These are phyloP conservation scores for Notocelia uddmanniana DNA, from an alignment of 2,888 invertebrate species.

Conservation along the genomic window DNA sequence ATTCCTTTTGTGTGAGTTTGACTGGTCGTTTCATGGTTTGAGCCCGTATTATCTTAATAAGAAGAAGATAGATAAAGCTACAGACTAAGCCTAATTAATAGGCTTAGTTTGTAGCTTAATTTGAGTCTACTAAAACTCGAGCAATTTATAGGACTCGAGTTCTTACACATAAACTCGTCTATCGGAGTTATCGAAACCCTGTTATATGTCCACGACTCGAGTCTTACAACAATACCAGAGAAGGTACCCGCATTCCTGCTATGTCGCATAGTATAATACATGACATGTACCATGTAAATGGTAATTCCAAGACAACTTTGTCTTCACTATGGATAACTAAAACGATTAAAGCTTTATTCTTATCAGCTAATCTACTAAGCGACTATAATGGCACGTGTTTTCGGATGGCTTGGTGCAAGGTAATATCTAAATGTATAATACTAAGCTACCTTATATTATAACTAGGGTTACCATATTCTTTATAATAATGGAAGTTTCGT, in stretches of 20 bases:
- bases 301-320: neutral
- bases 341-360: constrained; percentile 54
- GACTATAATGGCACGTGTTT: constrained; percentile 62
- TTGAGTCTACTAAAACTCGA: too few relatives aligned
- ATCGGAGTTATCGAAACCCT: too few relatives aligned
- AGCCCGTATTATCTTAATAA: too few relatives aligned
- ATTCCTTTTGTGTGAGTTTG: too few relatives aligned
- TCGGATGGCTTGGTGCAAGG: constrained; percentile 65
- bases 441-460: constrained; percentile 10
- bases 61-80: too few relatives aligned
- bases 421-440: constrained; percentile 18
- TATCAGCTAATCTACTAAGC: constrained; percentile 54
- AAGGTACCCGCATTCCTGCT: neutral
- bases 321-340: constrained; percentile 41
- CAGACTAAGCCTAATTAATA: too few relatives aligned
- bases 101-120: too few relatives aligned
- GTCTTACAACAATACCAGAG: too few relatives aligned
- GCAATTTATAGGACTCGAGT: too few relatives aligned
- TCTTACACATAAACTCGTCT: too few relatives aligned
- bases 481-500: neutral
- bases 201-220: too few relatives aligned
- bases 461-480: neutral
- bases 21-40: too few relatives aligned
- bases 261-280: neutral
- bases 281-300: neutral